A percentile compares a stretch with the other conserved stretches of the same genome.
These are phyloP conservation scores for Latheticus oryzae DNA, from an alignment of 2,888 invertebrate genomes.

Conservation along the genomic window DNA sequence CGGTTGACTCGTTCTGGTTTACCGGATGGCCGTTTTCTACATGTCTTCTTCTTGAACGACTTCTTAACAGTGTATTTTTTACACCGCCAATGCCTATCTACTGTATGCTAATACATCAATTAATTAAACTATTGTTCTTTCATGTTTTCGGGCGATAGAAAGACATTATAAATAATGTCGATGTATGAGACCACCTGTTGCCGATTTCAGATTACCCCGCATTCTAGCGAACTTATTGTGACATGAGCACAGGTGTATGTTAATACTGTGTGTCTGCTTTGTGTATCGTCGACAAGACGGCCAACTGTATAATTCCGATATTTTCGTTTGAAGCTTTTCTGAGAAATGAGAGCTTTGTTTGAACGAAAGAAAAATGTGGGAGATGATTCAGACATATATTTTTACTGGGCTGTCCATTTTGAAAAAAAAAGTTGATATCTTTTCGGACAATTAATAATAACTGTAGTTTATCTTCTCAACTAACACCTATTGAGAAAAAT, in stretches of 20 bases:
- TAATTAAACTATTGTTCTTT: slow-evolving; percentile 39
- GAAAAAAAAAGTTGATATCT: too few relatives aligned
- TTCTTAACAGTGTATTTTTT: slow-evolving; percentile 5
- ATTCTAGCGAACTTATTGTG: slow-evolving; percentile 38
- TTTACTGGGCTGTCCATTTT: too few relatives aligned
- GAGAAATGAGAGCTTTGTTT: too few relatives aligned
- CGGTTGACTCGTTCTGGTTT: slow-evolving; percentile 29
- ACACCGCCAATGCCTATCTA: slow-evolving; percentile 10
- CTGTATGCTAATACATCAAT: slow-evolving; percentile 35
- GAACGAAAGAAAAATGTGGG: too few relatives aligned
- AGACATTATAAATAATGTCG: slow-evolving; percentile 27
- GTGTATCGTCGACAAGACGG: slow-evolving; percentile 11
- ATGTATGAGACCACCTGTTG: slow-evolving; percentile 39
- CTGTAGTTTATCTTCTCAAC: too few relatives aligned
- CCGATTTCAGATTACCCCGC: slow-evolving; percentile 29
- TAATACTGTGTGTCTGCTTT: slow-evolving; percentile 39
- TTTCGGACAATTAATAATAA: too few relatives aligned
- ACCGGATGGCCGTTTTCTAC: slow-evolving; percentile 33
- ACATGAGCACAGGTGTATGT: slow-evolving; percentile 44
- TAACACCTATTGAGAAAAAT: too few relatives aligned
- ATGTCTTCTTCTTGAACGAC: slow-evolving; percentile 19
- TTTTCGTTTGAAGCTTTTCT: too few relatives aligned
- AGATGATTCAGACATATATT: too few relatives aligned
- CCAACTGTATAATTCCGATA: slow-evolving; percentile 11
- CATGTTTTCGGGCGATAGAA: slow-evolving; percentile 33